These are phyloP conservation scores for Leptosomus discolor DNA, from an alignment of 2,113 vertebrate species.

Conservation along the genomic window DNA sequence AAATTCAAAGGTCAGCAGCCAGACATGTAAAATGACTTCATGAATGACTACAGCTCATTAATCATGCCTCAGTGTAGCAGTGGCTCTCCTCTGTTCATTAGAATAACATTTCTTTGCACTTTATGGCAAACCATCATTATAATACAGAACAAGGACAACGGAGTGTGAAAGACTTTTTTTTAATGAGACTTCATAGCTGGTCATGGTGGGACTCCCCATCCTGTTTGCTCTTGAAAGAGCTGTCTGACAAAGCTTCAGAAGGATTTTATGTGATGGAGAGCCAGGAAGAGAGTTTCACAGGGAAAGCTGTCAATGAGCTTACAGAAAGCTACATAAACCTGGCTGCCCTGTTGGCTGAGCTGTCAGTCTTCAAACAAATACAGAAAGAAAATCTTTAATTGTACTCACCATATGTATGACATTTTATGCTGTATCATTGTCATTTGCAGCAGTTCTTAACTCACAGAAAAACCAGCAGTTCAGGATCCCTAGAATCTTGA, in stretches of 20 bases:
- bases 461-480: background rate
- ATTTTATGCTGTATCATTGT: slow-evolving; percentile 11
- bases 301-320: slow-evolving; percentile 65
- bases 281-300: slow-evolving; percentile 31
- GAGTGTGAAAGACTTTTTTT: slow-evolving; percentile 57
- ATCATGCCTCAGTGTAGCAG: slow-evolving; percentile 20
- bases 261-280: slow-evolving; percentile 53
- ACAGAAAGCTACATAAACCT: slow-evolving; percentile 33
- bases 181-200: slow-evolving; percentile 74
- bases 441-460: background rate
- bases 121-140: slow-evolving; percentile 56
- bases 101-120: slow-evolving; percentile 60
- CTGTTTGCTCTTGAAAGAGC: slow-evolving; percentile 53
- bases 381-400: slow-evolving; percentile 54
- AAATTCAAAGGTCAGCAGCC: slow-evolving; percentile 61
- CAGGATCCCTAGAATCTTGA: background rate
- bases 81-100: slow-evolving; percentile 38
- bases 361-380: slow-evolving; percentile 59
- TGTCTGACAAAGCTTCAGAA: slow-evolving; percentile 63
- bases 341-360: slow-evolving; percentile 42
- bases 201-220: slow-evolving; percentile 30
- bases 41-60: slow-evolving; percentile 56
- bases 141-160: slow-evolving; percentile 29
- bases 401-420: background rate
- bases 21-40: background rate